phyloP scores from a whole-genome alignment of 2,113 vertebrate genomes.

The Muscicapa adusta region DNA sequence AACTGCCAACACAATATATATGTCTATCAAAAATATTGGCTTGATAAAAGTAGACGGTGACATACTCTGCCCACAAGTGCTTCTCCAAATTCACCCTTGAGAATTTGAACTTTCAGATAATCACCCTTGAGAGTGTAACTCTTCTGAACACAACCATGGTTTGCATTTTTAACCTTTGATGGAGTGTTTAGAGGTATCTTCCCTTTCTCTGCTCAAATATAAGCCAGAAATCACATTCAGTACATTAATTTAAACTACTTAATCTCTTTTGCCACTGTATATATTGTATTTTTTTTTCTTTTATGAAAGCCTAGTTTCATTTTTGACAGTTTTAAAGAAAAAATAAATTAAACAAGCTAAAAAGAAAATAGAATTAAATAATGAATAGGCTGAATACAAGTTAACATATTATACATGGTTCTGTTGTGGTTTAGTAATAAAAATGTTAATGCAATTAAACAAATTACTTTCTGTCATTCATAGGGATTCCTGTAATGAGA shows the following conservation, averaged over 20 bases:
- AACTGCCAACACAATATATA: slow-evolving; percentile 31
- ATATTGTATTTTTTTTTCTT: background rate
- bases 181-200: background rate
- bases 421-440: slow-evolving; percentile 8
- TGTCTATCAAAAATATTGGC: slow-evolving; percentile 38
- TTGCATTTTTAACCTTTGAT: background rate
- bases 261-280: background rate
- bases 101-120: background rate
- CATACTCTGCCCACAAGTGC: background rate
- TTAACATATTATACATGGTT: background rate
- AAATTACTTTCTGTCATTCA: slow-evolving; percentile 20
- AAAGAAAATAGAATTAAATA: slow-evolving; percentile 42
- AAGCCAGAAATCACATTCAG: background rate
- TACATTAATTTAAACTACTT: background rate
- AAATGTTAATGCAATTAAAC: slow-evolving; percentile 17
- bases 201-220: background rate
- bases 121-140: background rate
- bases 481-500: background rate
- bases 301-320: background rate
- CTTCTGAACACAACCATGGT: background rate
- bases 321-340: slow-evolving; percentile 9
- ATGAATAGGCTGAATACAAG: slow-evolving; percentile 32
- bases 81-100: background rate
- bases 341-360: slow-evolving; percentile 13
- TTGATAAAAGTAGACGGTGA: slow-evolving; percentile 38